Conservation (phyloP, 2,113 vertebrate species). For the Oncorhynchus keta region DNA sequence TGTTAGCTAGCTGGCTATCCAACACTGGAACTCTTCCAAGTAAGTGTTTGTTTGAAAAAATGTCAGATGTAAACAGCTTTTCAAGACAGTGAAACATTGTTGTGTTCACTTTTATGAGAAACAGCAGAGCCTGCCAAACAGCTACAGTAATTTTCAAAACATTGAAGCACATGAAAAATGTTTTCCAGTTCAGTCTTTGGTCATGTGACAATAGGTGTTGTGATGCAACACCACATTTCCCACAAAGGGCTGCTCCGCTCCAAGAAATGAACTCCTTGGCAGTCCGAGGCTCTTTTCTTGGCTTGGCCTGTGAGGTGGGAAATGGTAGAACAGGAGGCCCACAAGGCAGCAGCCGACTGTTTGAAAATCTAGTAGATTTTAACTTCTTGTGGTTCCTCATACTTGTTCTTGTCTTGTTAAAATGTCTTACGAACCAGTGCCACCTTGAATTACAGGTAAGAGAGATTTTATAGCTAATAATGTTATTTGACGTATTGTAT, state of each 20-base stretch:
- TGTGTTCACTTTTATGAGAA: background rate
- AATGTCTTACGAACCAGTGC: too few species aligned
- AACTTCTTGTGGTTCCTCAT: background rate
- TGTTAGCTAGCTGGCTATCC: too few species aligned
- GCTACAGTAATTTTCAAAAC: background rate
- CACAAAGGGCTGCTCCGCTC: constrained; percentile 7
- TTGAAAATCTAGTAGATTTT: too few species aligned
- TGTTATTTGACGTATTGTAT: too few species aligned
- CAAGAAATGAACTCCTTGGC: constrained; percentile 5
- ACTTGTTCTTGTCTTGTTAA: too few species aligned
- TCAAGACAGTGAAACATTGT: background rate
- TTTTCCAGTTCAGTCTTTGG: constrained; percentile 14
- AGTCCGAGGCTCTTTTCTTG: constrained; percentile 26
- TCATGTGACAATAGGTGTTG: constrained; percentile 36
- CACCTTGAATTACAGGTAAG: too few species aligned
- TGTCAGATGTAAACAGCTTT: too few species aligned
- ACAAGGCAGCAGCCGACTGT: too few species aligned
- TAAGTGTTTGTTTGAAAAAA: too few species aligned
- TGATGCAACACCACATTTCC: constrained; percentile 33
- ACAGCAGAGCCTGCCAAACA: background rate
- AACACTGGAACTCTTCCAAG: too few species aligned
- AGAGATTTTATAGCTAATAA: too few species aligned
- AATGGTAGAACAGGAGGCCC: too few species aligned
- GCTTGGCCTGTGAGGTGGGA: constrained; percentile 19
- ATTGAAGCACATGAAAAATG: background rate